Percentiles rank a stretch among this genome's conserved stretches.
These are phyloP conservation scores for Cynopterus sphinx DNA, from an alignment of 2,797 vertebrate species.

Conservation along the genomic window DNA sequence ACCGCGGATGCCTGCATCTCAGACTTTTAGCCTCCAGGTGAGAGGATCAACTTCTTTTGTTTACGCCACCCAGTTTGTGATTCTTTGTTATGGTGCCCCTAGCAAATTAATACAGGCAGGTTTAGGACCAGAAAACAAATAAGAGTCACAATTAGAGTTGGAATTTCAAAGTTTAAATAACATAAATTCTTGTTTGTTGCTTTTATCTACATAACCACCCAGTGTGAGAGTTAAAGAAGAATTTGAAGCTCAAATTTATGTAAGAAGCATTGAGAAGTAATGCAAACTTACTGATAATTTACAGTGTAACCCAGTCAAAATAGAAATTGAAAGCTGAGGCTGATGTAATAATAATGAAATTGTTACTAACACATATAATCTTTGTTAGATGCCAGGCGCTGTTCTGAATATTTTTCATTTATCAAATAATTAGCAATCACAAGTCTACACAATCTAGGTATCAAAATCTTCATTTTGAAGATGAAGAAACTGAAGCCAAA, in stretches of 20 bases:
- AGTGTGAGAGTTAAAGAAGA: neutral
- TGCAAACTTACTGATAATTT: neutral
- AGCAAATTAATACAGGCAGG: neutral
- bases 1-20: neutral
- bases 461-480: neutral
- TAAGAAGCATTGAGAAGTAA: neutral
- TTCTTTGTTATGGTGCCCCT: neutral
- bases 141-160: neutral
- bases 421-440: neutral
- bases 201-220: neutral
- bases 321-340: neutral
- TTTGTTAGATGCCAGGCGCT: neutral
- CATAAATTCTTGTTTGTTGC: neutral
- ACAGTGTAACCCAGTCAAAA: neutral
- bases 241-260: neutral
- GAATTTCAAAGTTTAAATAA: conserved; percentile 28
- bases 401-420: neutral
- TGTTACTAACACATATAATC: neutral
- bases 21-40: neutral
- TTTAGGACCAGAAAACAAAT: neutral
- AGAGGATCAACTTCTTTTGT: neutral
- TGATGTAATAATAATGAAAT: neutral
- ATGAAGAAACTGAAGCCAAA: neutral
- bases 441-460: neutral
- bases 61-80: neutral